Percentiles rank a stretch among this genome's conserved stretches.
phyloP scores from a whole-genome alignment of 2,888 invertebrate genomes.

The Sinopyrophorus schimmeli region DNA sequence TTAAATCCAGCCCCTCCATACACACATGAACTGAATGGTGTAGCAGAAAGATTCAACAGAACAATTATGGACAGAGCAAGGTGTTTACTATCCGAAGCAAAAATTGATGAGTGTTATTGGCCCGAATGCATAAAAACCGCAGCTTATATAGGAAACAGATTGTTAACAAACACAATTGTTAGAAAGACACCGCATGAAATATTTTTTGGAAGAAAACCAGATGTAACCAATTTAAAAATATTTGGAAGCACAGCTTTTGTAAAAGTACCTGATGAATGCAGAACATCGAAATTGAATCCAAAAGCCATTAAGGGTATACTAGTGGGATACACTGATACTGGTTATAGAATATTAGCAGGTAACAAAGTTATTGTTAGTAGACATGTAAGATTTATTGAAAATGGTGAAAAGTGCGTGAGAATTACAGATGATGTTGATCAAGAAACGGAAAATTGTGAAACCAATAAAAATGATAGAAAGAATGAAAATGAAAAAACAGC shows the following conservation, averaged over 20 bases:
- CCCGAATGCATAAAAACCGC: constrained; percentile 37
- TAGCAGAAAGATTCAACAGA: constrained; percentile 37
- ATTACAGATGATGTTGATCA: constrained; percentile 1
- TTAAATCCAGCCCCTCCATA: too few relatives aligned
- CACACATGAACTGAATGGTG: constrained; percentile 35
- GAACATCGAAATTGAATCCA: constrained; percentile 23
- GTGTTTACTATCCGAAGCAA: constrained; percentile 33
- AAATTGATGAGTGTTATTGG: constrained; percentile 35
- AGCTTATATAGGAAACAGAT: constrained; percentile 37
- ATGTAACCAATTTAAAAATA: constrained; percentile 20
- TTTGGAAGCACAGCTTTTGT: constrained; percentile 25
- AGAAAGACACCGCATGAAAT: constrained; percentile 23
- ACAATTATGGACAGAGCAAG: constrained; percentile 35
- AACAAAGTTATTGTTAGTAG: background rate
- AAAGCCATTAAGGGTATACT: constrained; percentile 25
- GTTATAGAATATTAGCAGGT: constrained; percentile 1
- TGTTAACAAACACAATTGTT: constrained; percentile 25
- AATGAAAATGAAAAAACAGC: background rate
- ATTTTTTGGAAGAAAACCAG: constrained; percentile 23
- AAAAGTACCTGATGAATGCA: constrained; percentile 17
- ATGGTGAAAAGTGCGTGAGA: too few relatives aligned
- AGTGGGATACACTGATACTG: constrained; percentile 18
- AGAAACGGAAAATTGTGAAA: background rate
- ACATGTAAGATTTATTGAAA: constrained; percentile 8
- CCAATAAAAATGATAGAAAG: background rate